Base-by-base conservation (phyloP, 2,797 vertebrate genomes). In the Botia kubotai region DNA sequence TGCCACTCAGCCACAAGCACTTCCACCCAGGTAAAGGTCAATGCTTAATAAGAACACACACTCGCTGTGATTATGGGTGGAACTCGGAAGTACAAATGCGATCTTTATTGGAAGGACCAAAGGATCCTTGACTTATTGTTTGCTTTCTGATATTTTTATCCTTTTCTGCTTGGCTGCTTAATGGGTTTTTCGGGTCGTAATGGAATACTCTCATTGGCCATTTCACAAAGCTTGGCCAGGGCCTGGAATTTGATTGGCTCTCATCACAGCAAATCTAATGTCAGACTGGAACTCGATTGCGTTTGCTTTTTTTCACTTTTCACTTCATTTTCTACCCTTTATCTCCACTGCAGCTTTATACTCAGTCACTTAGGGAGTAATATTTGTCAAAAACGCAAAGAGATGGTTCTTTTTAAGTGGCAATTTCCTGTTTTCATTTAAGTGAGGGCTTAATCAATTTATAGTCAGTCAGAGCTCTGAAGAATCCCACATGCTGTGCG, bases 371-470 rank as follows among this genome's bases (percentile, higher is more conserved):
- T 21, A 60, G 67, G 11, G 57, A 58, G 16, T 66, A 68, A 72
- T 73, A 75, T 79, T 75, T 65, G 77, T 68, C 77, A 66, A 72
- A 50, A 72, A 67, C 70, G 79, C 19, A 13, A 55, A 77, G 73
- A 39, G 68, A 33, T 62, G 63, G 60, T 77, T 81, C 74, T 52
- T 79, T 26, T 60, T 65, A 76, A 85, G 81, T 68, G 77, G 73
- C 77, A 85, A 85, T 85, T 83, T 83, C 81, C 77, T 77, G 57
- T 77, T 81, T 85, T 83, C 57, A 83, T 80, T 77, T 76, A 26
- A 69, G 29, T 23, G 8, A 83, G 65, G 33, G 29, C 50, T 78
- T 85, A 74, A 85, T 83, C 74, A 78, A 77, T 81, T 77, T 70
- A 72, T 67, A 53, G 46, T 70, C 36, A 46, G 65, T 72, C 77